A percentile compares a stretch with the other conserved stretches of the same genome.
These are phyloP conservation scores for Eulacestoma nigropectus DNA, from an alignment of 2,113 vertebrate species.

Conservation along the genomic window DNA sequence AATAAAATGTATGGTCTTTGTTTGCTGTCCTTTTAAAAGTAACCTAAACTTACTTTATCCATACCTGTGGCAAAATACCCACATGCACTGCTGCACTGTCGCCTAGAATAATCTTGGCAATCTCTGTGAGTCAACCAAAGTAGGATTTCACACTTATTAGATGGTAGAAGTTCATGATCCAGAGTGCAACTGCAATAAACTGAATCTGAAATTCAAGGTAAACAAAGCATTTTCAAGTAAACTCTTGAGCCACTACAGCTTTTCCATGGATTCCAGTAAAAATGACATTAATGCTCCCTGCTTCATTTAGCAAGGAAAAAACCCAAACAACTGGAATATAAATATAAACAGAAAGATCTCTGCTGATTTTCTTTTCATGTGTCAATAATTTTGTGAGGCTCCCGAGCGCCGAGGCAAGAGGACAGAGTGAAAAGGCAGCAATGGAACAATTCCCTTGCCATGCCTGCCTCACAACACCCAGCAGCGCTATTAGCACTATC, in stretches of 20 bases:
- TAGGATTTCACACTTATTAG: neutral
- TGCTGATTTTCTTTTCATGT: neutral
- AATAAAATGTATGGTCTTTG: neutral
- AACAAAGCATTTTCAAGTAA: neutral
- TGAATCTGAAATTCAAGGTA: neutral
- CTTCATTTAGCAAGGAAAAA: neutral
- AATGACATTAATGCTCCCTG: neutral
- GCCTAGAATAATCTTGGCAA: neutral
- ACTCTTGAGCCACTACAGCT: neutral
- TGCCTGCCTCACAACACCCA: neutral
- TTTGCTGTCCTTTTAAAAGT: neutral
- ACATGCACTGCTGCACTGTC: neutral
- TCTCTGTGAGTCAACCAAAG: neutral
- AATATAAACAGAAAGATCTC: neutral
- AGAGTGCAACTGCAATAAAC: neutral
- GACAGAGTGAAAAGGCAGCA: neutral
- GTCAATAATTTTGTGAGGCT: neutral
- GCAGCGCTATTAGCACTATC: neutral
- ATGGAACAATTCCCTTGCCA: neutral
- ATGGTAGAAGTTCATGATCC: neutral
- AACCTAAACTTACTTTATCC: neutral
- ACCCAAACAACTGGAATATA: neutral
- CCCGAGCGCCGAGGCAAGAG: neutral
- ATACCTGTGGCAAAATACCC: neutral
- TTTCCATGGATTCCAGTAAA: neutral